Evolutionary conservation across 2,113 vertebrate genomes (phyloP).

Genomic region (Labeo rohita): DNA sequence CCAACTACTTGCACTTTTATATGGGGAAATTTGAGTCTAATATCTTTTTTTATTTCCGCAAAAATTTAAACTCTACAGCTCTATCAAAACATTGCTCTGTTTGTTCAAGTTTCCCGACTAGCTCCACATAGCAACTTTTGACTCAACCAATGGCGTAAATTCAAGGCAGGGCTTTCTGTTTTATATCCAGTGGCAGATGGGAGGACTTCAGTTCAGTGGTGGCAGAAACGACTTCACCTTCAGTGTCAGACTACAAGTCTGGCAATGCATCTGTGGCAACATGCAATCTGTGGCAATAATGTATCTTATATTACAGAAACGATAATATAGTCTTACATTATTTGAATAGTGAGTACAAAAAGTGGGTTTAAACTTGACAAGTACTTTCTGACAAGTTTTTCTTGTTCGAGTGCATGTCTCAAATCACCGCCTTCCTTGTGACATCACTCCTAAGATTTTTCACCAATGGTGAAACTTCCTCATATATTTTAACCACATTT

Average conservation of each 20-base stretch:
- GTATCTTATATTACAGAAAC: background rate
- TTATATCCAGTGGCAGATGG: background rate
- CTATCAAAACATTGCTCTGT: background rate
- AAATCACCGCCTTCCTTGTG: constrained; percentile 22
- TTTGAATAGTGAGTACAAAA: background rate
- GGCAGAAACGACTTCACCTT: background rate
- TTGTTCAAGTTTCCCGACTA: background rate
- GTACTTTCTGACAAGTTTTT: background rate
- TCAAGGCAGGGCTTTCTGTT: background rate
- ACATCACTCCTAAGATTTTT: constrained; percentile 29
- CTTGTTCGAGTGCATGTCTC: background rate
- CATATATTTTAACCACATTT: background rate
- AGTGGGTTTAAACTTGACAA: background rate
- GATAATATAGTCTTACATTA: background rate
- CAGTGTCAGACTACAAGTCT: background rate
- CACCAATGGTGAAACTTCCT: background rate
- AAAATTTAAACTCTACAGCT: background rate
- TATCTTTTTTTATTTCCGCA: background rate
- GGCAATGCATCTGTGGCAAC: background rate
- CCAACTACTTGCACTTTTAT: background rate
- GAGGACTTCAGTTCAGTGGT: background rate
- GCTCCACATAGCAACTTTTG: background rate
- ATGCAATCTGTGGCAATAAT: background rate
- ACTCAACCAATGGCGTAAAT: background rate
- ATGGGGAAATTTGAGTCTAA: background rate